Conservation (phyloP, 37 sponge, comb jelly and placozoan genomes). For the Hexactinellida sp. region DNA sequence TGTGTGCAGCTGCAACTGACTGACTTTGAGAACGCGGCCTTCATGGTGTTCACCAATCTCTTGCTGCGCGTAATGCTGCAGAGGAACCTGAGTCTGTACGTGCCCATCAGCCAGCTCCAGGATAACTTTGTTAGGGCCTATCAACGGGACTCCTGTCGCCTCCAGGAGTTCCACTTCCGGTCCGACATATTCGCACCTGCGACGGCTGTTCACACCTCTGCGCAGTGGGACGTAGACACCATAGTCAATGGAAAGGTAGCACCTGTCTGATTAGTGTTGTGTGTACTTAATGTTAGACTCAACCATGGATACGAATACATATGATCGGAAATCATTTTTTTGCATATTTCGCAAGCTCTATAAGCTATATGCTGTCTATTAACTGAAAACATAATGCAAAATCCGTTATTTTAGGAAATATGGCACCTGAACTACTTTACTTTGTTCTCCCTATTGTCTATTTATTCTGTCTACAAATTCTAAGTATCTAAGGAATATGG, state of each 20-base stretch:
- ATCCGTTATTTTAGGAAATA: too few relatives aligned
- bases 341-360: too few relatives aligned
- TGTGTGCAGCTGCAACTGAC: constrained; percentile 67
- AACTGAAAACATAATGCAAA: too few relatives aligned
- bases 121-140: constrained; percentile 74
- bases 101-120: constrained; percentile 53
- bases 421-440: too few relatives aligned
- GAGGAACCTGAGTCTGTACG: constrained; percentile 77
- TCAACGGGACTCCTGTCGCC: constrained; percentile 51
- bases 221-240: constrained; percentile 54
- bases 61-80: constrained; percentile 74
- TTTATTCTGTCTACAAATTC: too few relatives aligned
- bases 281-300: background rate
- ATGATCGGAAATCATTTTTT: too few relatives aligned
- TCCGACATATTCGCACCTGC: constrained; percentile 38
- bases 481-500: too few relatives aligned
- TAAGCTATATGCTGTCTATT: too few relatives aligned
- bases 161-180: constrained; percentile 70
- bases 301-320: background rate
- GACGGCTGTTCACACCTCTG: constrained; percentile 43
- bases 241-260: constrained; percentile 85
- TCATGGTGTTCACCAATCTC: constrained; percentile 69
- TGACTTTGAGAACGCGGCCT: constrained; percentile 97
- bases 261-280: too few relatives aligned
- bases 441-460: too few relatives aligned